These are phyloP conservation scores for Ennomos quercinarius DNA, from an alignment of 2,888 invertebrate genomes.

Conservation along the genomic window DNA sequence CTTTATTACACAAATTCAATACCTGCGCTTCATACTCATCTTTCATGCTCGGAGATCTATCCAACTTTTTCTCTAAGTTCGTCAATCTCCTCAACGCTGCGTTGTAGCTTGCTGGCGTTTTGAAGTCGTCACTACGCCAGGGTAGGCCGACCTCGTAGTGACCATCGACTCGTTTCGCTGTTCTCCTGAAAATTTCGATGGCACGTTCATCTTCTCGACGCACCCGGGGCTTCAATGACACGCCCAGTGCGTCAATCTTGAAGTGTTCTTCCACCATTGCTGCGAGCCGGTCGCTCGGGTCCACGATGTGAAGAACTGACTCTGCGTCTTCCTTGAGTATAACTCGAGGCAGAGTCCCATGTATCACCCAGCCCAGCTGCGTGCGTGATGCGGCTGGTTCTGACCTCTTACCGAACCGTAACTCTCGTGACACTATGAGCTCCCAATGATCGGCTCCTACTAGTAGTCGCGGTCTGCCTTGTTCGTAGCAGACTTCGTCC, in stretches of 20 bases:
- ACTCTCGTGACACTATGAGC: conserved; percentile 9
- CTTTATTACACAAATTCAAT: too few relatives aligned
- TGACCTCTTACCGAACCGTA: neutral
- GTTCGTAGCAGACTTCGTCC: neutral
- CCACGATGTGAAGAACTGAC: neutral
- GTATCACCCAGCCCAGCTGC: conserved; percentile 12
- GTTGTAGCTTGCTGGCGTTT: too few relatives aligned
- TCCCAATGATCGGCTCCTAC: conserved; percentile 12
- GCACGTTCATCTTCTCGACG: neutral
- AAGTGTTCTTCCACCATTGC: neutral
- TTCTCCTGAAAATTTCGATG: neutral
- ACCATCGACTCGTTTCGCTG: too few relatives aligned
- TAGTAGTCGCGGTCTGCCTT: conserved; percentile 1
- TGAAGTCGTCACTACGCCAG: too few relatives aligned
- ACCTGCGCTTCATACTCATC: too few relatives aligned
- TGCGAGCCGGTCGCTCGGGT: neutral
- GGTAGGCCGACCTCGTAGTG: too few relatives aligned
- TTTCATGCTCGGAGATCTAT: too few relatives aligned
- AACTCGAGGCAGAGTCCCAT: conserved; percentile 6
- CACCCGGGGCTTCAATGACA: neutral
- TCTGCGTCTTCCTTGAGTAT: neutral
- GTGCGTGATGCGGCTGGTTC: conserved; percentile 16
- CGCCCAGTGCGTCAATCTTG: conserved; percentile 2
- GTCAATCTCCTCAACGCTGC: too few relatives aligned
- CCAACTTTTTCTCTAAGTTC: too few relatives aligned